Percentiles rank a stretch among this genome's conserved stretches.
Evolutionary conservation across 92 coral and sea anemone genomes (phyloP).

Genomic region (Porites divaricata): DNA sequence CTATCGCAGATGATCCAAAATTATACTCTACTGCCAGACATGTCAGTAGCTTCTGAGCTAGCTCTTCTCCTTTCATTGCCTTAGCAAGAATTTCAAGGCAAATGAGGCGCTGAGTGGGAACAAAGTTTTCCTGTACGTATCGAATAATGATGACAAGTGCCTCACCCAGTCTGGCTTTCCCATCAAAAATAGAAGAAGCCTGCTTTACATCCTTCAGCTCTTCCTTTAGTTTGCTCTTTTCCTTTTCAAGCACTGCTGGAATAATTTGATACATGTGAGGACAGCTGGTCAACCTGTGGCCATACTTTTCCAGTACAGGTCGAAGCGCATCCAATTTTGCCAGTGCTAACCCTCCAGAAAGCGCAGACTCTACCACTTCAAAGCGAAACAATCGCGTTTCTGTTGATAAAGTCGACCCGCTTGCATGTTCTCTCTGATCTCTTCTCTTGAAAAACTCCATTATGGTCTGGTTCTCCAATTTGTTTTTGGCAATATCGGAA

Average conservation of each 20-base stretch:
- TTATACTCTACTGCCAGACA: constrained; percentile 53
- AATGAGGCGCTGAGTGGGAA: constrained; percentile 56
- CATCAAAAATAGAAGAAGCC: constrained; percentile 42
- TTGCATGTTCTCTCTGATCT: constrained; percentile 49
- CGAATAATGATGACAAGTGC: constrained; percentile 55
- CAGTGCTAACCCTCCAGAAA: constrained; percentile 35
- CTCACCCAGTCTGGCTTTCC: constrained; percentile 53
- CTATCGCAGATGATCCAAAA: constrained; percentile 32
- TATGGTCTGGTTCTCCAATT: constrained; percentile 36
- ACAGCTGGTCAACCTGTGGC: constrained; percentile 25
- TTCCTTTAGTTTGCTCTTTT: constrained; percentile 31
- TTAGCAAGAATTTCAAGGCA: constrained; percentile 56
- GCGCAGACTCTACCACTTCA: constrained; percentile 29
- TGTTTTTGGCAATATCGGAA: constrained; percentile 22
- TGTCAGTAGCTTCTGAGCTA: constrained; percentile 68
- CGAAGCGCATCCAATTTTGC: constrained; percentile 49
- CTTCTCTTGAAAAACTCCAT: constrained; percentile 44
- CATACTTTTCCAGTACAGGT: constrained; percentile 52
- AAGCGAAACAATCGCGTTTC: constrained; percentile 38
- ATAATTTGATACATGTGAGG: constrained; percentile 44
- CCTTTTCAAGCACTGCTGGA: constrained; percentile 45
- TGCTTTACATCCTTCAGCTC: constrained; percentile 38
- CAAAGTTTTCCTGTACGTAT: constrained; percentile 52
- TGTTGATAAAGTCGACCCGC: constrained; percentile 28
- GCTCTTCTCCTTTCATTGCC: constrained; percentile 54